A percentile compares a stretch with the other conserved stretches of the same genome.
phyloP scores from a whole-genome alignment of 30 jellyfish, hydroid and myxozoan genomes.

The Sanderia malayensis region DNA sequence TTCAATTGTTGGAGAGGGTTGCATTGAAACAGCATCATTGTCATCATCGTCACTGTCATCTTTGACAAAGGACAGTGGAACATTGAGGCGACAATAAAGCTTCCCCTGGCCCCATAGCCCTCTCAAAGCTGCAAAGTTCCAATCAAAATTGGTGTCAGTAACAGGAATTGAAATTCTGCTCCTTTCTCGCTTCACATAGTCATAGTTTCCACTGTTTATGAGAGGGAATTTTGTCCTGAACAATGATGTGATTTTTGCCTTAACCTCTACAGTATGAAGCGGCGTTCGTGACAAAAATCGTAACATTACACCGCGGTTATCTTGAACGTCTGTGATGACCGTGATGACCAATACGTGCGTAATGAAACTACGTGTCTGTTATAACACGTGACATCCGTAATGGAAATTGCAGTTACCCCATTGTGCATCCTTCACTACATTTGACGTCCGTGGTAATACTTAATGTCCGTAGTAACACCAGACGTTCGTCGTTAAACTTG shows the following conservation, averaged over 20 bases:
- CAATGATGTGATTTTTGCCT: not conserved
- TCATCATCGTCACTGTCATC: not conserved
- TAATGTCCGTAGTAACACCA: too few species aligned
- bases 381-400: too few species aligned
- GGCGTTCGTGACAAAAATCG: too few species aligned
- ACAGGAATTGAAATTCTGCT: slow-evolving; percentile 5
- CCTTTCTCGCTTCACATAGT: slow-evolving; percentile 7
- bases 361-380: too few species aligned
- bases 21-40: not conserved
- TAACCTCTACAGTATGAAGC: not conserved
- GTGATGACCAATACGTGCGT: too few species aligned
- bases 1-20: not conserved
- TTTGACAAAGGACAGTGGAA: not conserved
- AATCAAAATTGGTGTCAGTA: not conserved
- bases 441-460: too few species aligned
- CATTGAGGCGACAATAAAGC: not conserved
- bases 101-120: slow-evolving; percentile 8
- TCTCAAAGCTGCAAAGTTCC: slow-evolving; percentile 8
- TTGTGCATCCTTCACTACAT: too few species aligned
- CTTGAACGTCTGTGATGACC: too few species aligned
- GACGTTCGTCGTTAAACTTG: too few species aligned
- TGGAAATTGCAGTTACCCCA: too few species aligned
- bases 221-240: not conserved
- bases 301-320: too few species aligned
- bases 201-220: slow-evolving; percentile 6